Percentiles rank a stretch among this genome's conserved stretches.
These are phyloP conservation scores for Eulithis prunata DNA, from an alignment of 2,888 invertebrate species.

Conservation along the genomic window DNA sequence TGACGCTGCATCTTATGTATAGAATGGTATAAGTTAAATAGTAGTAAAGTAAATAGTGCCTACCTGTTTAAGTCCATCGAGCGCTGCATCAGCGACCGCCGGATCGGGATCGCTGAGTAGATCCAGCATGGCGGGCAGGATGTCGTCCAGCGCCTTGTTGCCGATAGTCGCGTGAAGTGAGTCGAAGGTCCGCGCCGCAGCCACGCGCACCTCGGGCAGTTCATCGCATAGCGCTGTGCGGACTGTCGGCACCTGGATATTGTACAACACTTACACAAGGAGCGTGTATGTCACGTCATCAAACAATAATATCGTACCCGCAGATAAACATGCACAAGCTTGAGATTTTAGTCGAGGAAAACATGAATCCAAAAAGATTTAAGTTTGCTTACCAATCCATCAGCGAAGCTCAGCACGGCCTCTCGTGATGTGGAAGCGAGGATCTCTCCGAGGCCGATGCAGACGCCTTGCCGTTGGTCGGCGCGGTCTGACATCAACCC, in stretches of 20 bases:
- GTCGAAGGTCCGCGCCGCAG: conserved; percentile 98
- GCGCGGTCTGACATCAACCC: conserved; percentile 95
- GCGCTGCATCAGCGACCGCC: conserved; percentile 92
- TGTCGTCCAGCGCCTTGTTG: conserved; percentile 97
- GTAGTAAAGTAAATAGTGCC: too few species aligned
- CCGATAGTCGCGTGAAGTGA: conserved; percentile 97
- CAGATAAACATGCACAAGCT: too few species aligned
- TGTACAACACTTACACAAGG: too few species aligned
- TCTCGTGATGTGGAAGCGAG: conserved; percentile 98
- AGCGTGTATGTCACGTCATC: too few species aligned
- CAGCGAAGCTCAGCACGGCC: conserved; percentile 91
- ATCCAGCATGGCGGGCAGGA: conserved; percentile 95
- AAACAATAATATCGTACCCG: too few species aligned
- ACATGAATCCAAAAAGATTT: too few species aligned
- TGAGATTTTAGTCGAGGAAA: too few species aligned
- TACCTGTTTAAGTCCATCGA: conserved; percentile 96
- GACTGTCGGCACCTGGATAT: conserved; percentile 89
- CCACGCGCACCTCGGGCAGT: conserved; percentile 94
- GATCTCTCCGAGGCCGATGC: conserved; percentile 98
- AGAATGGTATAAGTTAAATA: too few species aligned
- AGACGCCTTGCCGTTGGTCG: conserved; percentile 99
- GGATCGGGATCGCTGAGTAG: conserved; percentile 90
- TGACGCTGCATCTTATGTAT: too few species aligned
- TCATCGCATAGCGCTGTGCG: conserved; percentile 97
- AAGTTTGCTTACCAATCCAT: conserved; percentile 58